Evolutionary conservation across 1,140 invertebrate species (phyloP).

Genomic region (Nephotettix cincticeps): DNA sequence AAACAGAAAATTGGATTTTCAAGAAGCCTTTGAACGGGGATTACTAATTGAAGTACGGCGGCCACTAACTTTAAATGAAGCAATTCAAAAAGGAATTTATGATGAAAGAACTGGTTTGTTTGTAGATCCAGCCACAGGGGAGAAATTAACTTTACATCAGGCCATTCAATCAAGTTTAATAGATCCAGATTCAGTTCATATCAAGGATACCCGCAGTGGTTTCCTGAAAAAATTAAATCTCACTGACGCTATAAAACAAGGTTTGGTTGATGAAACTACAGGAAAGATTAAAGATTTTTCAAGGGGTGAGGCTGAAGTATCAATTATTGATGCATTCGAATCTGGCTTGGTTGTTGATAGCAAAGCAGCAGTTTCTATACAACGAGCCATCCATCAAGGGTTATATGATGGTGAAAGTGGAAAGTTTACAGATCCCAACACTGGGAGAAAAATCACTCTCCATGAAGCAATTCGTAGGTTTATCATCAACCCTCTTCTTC

Average conservation of each 20-base stretch:
- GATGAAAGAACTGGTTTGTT: conserved; percentile 73
- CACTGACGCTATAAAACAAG: conserved; percentile 69
- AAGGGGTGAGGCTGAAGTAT: conserved; percentile 62
- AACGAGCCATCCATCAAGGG: conserved; percentile 83
- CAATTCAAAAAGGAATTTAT: conserved; percentile 79
- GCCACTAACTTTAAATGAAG: conserved; percentile 81
- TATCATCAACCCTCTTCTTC: conserved; percentile 73
- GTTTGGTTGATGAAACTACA: conserved; percentile 71
- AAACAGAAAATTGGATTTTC: conserved; percentile 70
- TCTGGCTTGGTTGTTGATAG: conserved; percentile 77
- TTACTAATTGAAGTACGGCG: conserved; percentile 75
- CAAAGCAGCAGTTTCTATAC: conserved; percentile 78
- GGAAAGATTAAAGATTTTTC: conserved; percentile 68
- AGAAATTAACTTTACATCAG: conserved; percentile 70
- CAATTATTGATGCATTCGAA: conserved; percentile 78
- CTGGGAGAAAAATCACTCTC: conserved; percentile 72
- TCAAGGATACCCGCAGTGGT: conserved; percentile 76
- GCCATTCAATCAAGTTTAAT: conserved; percentile 74
- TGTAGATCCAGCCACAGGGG: conserved; percentile 74
- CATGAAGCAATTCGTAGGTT: conserved; percentile 81
- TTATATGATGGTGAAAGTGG: conserved; percentile 77
- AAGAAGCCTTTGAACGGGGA: conserved; percentile 84
- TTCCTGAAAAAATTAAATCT: conserved; percentile 73
- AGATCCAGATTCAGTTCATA: conserved; percentile 78
- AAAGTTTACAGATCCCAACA: conserved; percentile 77